Evolutionary conservation across 1,140 invertebrate genomes (phyloP), one percentile per base, ranked within the genome.

Genomic region (Proales similis): DNA sequence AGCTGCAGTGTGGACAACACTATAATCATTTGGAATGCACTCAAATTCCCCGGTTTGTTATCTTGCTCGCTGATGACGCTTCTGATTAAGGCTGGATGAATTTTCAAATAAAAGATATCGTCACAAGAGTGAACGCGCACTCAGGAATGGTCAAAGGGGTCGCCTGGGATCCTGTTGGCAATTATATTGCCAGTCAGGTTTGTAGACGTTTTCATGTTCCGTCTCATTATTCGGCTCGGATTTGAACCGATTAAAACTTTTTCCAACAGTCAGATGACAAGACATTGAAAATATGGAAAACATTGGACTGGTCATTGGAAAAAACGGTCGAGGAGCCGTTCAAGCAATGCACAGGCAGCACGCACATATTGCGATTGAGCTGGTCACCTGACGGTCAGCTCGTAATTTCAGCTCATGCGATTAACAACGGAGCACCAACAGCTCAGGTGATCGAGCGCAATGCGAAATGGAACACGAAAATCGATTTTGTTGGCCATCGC

Each of bases 301-400:
- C 51, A 12, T 42, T 17, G 7, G 51, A 57, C 22, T 61, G 53
- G 53, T 24, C 19, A 12, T 30, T 43, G 17, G 53, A 61, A 61
- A 43, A 61, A 20, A 45, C 27, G 24, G 47, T 61, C 17, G 39
- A 61, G 3, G 45, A 63, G 14, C 60, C 60, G 29, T 63, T 63
- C 22, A 43, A 63, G 42, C 65, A 82, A 79, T 94, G 90, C 77
- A 86, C 86, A 66, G 85, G 88, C 11, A 95, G 90, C 4, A 97
- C 92, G 7, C 88, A 94, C 73, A 86, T 95, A 2, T 76, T 96
- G 12, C 79, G 94, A 17, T 77, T 93, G 6, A 86, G 86, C 32
- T 98, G 94, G 94, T 95, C 91, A 27, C 92, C 94, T 2, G 93
- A 97, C 78, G 94, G 94, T 1, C 86, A 90, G 67, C 94, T 92